phyloP scores from a whole-genome alignment of 2,113 vertebrate species.

The Clinocottus analis region DNA sequence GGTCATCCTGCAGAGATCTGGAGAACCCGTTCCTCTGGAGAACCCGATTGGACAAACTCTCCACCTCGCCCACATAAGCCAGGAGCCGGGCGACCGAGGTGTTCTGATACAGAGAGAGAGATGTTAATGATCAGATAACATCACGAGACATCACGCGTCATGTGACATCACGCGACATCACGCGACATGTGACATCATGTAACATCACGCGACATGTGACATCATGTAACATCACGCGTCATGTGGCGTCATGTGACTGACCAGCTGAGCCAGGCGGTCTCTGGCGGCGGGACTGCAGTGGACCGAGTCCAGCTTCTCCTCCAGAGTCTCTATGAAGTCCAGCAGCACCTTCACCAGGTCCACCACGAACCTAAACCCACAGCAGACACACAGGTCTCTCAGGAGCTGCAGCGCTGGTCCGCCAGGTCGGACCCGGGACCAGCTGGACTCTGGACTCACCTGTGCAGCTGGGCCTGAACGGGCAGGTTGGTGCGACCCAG shows the following conservation, averaged over 20 bases:
- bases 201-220: too few relatives aligned
- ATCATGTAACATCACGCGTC: too few relatives aligned
- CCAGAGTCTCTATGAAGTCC: conserved; percentile 88
- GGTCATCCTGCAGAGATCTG: conserved; percentile 15
- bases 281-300: conserved; percentile 76
- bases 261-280: conserved; percentile 81
- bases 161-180: too few relatives aligned
- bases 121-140: too few relatives aligned
- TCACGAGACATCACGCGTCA: too few relatives aligned
- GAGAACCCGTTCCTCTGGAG: conserved; percentile 83
- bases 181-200: too few relatives aligned
- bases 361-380: conserved; percentile 82
- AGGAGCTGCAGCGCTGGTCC: neutral
- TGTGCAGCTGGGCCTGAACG: conserved; percentile 88
- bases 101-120: conserved; percentile 75
- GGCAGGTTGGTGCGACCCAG: conserved; percentile 87
- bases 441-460: conserved; percentile 72
- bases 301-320: conserved; percentile 84
- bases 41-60: conserved; percentile 85
- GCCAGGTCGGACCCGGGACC: neutral
- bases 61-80: conserved; percentile 80
- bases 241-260: conserved; percentile 70
- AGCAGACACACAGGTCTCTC: neutral
- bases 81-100: conserved; percentile 80
- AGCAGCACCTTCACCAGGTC: conserved; percentile 84